Evolutionary conservation across 1,140 invertebrate genomes (phyloP), one percentile per base, ranked within the genome.

Genomic region (Hycleus phaleratus): DNA sequence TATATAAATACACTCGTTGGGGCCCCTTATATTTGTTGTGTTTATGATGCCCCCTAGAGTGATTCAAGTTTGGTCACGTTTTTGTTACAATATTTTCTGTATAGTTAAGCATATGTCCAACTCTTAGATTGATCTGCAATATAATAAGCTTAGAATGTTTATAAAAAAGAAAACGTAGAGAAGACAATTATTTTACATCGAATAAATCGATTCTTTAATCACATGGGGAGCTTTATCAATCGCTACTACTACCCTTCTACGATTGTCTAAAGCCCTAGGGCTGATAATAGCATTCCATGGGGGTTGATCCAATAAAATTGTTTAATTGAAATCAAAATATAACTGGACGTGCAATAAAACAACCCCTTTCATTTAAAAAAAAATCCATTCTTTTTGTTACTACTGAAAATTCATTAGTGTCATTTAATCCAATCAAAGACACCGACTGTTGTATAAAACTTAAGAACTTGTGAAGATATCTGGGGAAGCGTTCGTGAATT

Each of bases 31-130:
- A 71, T 70, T 69, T 70, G 32, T 32, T 32, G 68, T 71, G 69
- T 71, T 71, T 71, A 71, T 67, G 65, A 70, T 68, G 68, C 67
- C 61, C 62, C 69, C 69, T 58, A 60, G 50, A 54, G 66, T 12
- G 69, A 68, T 63, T 69, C 68, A 68, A 71, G 69, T 71, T 70
- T 69, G 58, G 68, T 51, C 67, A 67, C 68, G 69, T 70, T 71
- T 68, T 71, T 68, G 69, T 70, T 68, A 68, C 69, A 61, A 65
- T 71, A 62, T 68, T 70, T 67, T 60, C 59, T 53, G 18, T 50
- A 46, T 39, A 4, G 18, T 50, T 56, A 44, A 68, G 68, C 69
- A 71, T 71, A 71, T 71, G 69, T 63, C 65, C 11, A 1, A 18
- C 18, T 18, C 18, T 18, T 18, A 18, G 18, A 18, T 18, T 18